Base-by-base conservation (phyloP, 2,113 vertebrate genomes). In the Lampris incognitus region DNA sequence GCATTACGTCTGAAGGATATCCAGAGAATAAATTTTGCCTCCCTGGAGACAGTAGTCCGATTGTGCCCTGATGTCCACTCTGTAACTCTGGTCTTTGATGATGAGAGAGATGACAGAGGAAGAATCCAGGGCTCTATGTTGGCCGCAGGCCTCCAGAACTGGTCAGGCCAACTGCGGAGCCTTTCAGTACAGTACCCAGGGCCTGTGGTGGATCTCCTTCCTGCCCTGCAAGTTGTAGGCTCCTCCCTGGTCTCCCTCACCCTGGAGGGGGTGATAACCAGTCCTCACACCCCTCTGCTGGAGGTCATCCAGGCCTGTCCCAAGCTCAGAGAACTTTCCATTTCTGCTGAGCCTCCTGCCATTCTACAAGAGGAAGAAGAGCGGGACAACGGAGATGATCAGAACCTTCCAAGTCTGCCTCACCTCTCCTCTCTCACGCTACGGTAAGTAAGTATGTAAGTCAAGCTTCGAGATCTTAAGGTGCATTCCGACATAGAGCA, bases 261-360 rank as follows among this genome's bases (percentile, higher is more conserved):
- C 10, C 54, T 95, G 69, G 93, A 94, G 54, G 93, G 92, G 2
- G 82, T 94, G n/a, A 90, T 56, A 84, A 91, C 89, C 9, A 88
- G 70, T 41, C 75, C 89, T 7, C 54, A 76, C 36, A 65, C 59
- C 2, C 70, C 89, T 60, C 63, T 95, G 0, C 66, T 92, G 75
- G 78, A 85, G 52, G 54, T 93, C 58, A 80, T 95, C 24, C 72
- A 56, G 51, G 72, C 84, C 58, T 95, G 93, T 72, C 89, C 92
- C 41, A 86, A 61, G 78, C 91, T 94, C 58, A 78, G 64, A 69
- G 80, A 92, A 1, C 86, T 94, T n/a, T n/a, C 60, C 8, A 58
- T 94, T 59, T 87, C 76, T 61, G 87, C 86, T 2, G 92, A 94
- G 54, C 88, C 89, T 78, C 64, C 86, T n/a, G 36, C 9, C 6